A percentile compares a stretch with the other conserved stretches of the same genome.
Conservation (phyloP, 2,888 invertebrate species). For the Standfussiana lucernea region DNA sequence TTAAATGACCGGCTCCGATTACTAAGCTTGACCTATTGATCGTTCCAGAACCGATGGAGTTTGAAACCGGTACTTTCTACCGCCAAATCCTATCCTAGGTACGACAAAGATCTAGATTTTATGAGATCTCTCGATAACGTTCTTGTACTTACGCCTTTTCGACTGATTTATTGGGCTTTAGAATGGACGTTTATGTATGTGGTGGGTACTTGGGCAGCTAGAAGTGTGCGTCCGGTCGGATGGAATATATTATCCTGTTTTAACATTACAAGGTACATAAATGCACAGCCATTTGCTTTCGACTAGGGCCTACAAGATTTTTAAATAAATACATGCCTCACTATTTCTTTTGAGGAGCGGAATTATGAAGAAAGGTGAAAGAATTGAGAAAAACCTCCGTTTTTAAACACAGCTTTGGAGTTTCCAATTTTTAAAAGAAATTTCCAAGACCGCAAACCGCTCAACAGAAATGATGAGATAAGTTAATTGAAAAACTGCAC, state of each 20-base stretch:
- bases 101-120: conserved; percentile 48
- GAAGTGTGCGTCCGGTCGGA: not conserved
- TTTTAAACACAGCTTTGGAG: too few relatives aligned
- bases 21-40: conserved; percentile 32
- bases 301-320: not conserved
- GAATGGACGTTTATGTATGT: conserved; percentile 15
- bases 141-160: conserved; percentile 29
- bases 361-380: not conserved
- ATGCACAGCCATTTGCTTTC: not conserved
- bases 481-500: not conserved
- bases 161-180: conserved; percentile 47
- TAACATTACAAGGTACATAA: not conserved
- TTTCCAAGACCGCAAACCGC: not conserved
- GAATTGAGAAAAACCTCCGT: not conserved
- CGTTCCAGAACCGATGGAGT: conserved; percentile 20
- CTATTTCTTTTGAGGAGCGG: too few relatives aligned
- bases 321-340: too few relatives aligned
- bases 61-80: conserved; percentile 31
- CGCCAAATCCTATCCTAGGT: conserved; percentile 30
- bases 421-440: too few relatives aligned
- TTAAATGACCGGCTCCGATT: conserved; percentile 24
- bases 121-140: conserved; percentile 41
- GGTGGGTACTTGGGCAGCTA: not conserved
- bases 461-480: not conserved
- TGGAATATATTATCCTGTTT: conserved; percentile 19